Evolutionary conservation across 2,113 vertebrate genomes (phyloP).

Genomic region (Ciconia boyciana): DNA sequence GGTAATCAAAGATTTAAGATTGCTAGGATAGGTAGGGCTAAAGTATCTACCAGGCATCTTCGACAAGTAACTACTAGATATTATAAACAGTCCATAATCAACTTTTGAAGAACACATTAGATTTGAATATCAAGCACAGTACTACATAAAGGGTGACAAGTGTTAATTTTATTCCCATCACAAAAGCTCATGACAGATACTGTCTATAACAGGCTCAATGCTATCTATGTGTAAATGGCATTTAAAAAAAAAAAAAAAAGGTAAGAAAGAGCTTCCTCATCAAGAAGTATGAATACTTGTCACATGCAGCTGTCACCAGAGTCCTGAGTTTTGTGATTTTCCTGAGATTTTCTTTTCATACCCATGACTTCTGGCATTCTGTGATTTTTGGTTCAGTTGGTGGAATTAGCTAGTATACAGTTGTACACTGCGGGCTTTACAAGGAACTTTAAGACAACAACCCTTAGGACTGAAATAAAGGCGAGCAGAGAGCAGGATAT

Average conservation of each 20-base stretch:
- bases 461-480: not conserved
- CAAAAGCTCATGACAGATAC: not conserved
- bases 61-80: not conserved
- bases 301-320: not conserved
- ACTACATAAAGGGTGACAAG: not conserved
- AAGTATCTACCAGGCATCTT: not conserved
- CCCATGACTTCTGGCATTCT: not conserved
- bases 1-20: not conserved
- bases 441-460: not conserved
- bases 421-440: not conserved
- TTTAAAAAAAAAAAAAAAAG: not conserved
- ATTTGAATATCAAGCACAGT: not conserved
- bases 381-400: not conserved
- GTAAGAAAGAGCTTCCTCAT: not conserved
- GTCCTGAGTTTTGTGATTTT: not conserved
- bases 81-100: not conserved
- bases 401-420: not conserved
- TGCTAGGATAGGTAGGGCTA: not conserved
- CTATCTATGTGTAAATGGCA: not conserved
- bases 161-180: conserved; percentile 30
- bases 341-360: not conserved
- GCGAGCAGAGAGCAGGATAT: not conserved
- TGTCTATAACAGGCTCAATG: not conserved
- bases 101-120: not conserved
- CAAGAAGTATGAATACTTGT: not conserved